Evolutionary conservation across 53 echinoderm and acorn worm genomes (phyloP), one percentile per base, ranked within the genome.

Genomic region (Antedon mediterranea): DNA sequence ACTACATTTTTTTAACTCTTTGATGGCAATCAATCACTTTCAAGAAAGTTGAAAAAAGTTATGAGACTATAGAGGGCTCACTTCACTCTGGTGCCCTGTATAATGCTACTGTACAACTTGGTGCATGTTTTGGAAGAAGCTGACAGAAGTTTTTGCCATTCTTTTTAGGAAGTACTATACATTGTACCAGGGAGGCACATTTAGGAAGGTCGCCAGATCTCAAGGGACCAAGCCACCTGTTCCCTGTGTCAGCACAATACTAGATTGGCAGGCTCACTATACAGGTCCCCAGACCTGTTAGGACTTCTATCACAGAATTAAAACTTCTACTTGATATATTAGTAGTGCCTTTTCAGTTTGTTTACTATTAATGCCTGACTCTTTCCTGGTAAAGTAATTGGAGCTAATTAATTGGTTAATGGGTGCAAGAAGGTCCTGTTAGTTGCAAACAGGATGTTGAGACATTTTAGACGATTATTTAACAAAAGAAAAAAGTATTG

Each of bases 71-170:
- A 57, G 57, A 57, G 57, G 57, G 57, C 57, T 57, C 57, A 57
- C 57, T 57, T 57, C 20, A 57, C 23, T 57, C 57, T 57, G 23
- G 57, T 57, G 20, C 57, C 23, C 2, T 15, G 57, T 57, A 57
- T 3, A 2, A 37, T 37, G n/a, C n/a, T n/a, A n/a, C n/a, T n/a
- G n/a, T n/a, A n/a, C n/a, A n/a, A n/a, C 23, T 23, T 57, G 23
- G 20, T 57, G 7, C 23, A 57, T 57, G 57, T 57, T 57, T 57
- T 18, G 9, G 7, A 57, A 15, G 57, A 23, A 15, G 9, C 57
- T 57, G 57, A 57, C 57, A 57, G 57, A 57, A 57, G 57, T 57
- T 57, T 57, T 57, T 57, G 57, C 57, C 57, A 57, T 57, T 57
- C 57, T 57, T 57, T 18, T 57, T 57, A 57, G 57, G 57, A 57